Percentiles rank a stretch among this genome's conserved stretches.
Evolutionary conservation across 2,888 invertebrate genomes (phyloP).

Genomic region (Epinotia nisella): DNA sequence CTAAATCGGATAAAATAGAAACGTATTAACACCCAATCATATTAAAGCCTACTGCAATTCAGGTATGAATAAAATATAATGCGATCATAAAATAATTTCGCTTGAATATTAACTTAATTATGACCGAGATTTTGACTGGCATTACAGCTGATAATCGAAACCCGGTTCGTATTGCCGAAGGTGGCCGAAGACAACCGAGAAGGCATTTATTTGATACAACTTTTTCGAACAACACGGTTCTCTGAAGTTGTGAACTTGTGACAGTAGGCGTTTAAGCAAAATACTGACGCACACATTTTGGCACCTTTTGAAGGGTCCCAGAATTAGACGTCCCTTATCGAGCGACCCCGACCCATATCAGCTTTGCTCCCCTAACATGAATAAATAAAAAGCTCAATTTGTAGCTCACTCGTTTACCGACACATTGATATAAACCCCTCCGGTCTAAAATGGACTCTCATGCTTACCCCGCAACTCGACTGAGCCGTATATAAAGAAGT

Average conservation of each 20-base stretch:
- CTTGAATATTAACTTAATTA: slow-evolving; percentile 10
- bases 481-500: slow-evolving; percentile 48
- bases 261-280: slow-evolving; percentile 59
- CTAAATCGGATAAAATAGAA: not conserved
- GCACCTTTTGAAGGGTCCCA: slow-evolving; percentile 66
- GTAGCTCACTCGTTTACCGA: slow-evolving; percentile 75
- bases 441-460: slow-evolving; percentile 66
- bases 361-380: slow-evolving; percentile 78
- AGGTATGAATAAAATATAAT: not conserved
- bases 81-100: slow-evolving; percentile 2
- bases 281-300: slow-evolving; percentile 61
- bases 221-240: slow-evolving; percentile 24
- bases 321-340: slow-evolving; percentile 74
- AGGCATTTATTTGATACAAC: slow-evolving; percentile 23
- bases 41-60: not conserved
- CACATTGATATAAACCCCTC: slow-evolving; percentile 69
- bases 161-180: slow-evolving; percentile 17
- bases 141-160: slow-evolving; percentile 13
- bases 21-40: not conserved
- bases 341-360: slow-evolving; percentile 81
- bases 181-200: slow-evolving; percentile 14
- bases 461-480: slow-evolving; percentile 55
- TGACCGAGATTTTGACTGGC: slow-evolving; percentile 10
- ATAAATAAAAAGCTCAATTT: slow-evolving; percentile 84
- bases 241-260: slow-evolving; percentile 46